Evolutionary conservation across 2,888 invertebrate genomes (phyloP), one percentile per base, ranked within the genome.

Genomic region (Cylindroiulus punctatus): DNA sequence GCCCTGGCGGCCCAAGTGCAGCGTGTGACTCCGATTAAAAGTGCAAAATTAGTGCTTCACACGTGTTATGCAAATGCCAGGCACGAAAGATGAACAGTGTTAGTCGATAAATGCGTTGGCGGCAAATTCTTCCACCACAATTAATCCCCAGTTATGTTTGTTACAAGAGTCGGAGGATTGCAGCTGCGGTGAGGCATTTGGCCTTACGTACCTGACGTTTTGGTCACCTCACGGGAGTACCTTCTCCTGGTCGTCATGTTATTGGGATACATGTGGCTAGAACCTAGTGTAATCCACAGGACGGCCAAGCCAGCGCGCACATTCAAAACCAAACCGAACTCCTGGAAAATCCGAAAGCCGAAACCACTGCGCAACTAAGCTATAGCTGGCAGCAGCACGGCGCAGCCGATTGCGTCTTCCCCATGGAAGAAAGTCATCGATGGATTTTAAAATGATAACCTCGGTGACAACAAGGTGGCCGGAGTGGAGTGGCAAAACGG

Each of bases 181-280:
- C n/a, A n/a, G n/a, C n/a, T 57, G n/a, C 14, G 57, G 57, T 57
- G 3, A n/a, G 57, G n/a, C 81, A n/a, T n/a, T n/a, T n/a, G 2
- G 40, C 10, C 81, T 19, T 81, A 81, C 84, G 14, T 84, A 84
- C 84, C 84, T 84, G 81, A 81, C 32, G 84, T 82, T 40, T 82
- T 84, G 84, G 84, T 84, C 3, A 84, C 84, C 47, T 84, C 84
- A 4, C 19, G 2, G 30, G 84, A 84, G 42, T 84, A 84, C 42
- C 47, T 84, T 17, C 84, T 40, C 47, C 40, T 42, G 36, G 82
- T 82, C 26, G 44, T 26, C 14, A 14, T 84, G n/a, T 44, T 84
- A 26, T 84, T 84, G 84, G 84, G 44, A 47, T 3, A 30, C 84
- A 84, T 84, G 84, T 84, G 19, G 57, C 47, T 4, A 57, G 3